Evolutionary conservation across 2,113 vertebrate genomes (phyloP), one percentile per base, ranked within the genome.

Genomic region (Urocynchramus pylzowi): DNA sequence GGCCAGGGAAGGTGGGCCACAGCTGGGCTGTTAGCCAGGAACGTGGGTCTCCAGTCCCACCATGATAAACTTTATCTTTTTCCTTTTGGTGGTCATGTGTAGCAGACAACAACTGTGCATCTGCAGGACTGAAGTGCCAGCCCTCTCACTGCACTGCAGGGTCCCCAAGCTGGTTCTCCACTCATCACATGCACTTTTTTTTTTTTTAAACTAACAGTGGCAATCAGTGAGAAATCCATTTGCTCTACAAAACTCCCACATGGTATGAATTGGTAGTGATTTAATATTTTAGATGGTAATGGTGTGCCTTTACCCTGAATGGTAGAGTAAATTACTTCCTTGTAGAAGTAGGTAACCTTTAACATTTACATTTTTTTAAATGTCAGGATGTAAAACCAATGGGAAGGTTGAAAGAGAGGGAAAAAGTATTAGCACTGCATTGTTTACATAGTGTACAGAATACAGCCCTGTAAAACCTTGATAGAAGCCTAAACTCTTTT

Each of bases 221-320:
- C 56, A 94, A 59, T 91, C 67, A 54, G 37, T 4, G 3, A 86
- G 84, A 91, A 96, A 78, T 70, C 33, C 50, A 63, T 80, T 81
- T 90, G 23, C 83, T 76, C 49, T 64, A 37, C 37, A 45, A 54
- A 92, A 60, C 33, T 89, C 86, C 21, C 21, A 33, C 13, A 2
- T n/a, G 41, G 9, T 56, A 49, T 67, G 82, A 91, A 57, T 54
- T 52, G 67, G 63, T 54, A 77, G 82, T 71, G n/a, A 91, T 79
- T 95, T 90, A 88, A 50, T 95, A 88, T 96, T 94, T 91, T 11
- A 16, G 52, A 59, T 90, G 50, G 63, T 77, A 93, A 85, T 85
- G 37, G 42, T 44, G 35, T 85, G 54, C 75, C 68, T 82, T 65
- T 79, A 82, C 50, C 59, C 68, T 67, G 82, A 80, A 69, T 74